Evolutionary conservation across 1,140 invertebrate species (phyloP).

Genomic region (Eupristina koningsbergeri): DNA sequence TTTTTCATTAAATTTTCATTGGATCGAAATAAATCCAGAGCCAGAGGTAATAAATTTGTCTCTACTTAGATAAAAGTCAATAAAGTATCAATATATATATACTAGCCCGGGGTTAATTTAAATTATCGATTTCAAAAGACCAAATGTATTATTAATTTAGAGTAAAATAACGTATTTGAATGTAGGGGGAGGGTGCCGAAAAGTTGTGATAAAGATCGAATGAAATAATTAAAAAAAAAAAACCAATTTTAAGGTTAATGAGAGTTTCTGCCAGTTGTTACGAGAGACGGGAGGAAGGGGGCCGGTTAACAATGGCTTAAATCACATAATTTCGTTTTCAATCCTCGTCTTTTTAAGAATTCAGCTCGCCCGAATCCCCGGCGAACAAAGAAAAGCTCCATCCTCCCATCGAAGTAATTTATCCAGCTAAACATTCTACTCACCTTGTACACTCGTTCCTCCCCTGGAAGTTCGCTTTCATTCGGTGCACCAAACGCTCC

Average conservation of each 20-base stretch:
- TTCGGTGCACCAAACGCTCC: background rate
- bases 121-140: background rate
- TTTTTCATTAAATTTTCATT: too few relatives aligned
- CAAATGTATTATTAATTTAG: background rate
- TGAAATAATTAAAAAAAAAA: background rate
- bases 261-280: background rate
- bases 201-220: background rate
- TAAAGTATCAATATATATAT: too few relatives aligned
- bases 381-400: conserved; percentile 17
- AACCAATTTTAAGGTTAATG: background rate
- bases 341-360: background rate
- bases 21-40: too few relatives aligned
- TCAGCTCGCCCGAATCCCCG: too few relatives aligned
- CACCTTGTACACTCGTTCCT: background rate
- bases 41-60: too few relatives aligned
- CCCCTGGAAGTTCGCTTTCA: background rate
- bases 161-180: background rate
- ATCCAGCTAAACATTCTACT: conserved; percentile 23
- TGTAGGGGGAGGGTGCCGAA: background rate
- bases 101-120: too few relatives aligned
- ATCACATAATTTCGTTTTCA: conserved; percentile 12
- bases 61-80: too few relatives aligned
- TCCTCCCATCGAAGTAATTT: conserved; percentile 22
- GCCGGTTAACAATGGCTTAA: background rate
- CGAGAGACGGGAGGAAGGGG: background rate